Percentiles rank a stretch among this genome's conserved stretches.
Evolutionary conservation across 2,113 vertebrate species (phyloP).

Genomic region (Odocoileus hemionus): DNA sequence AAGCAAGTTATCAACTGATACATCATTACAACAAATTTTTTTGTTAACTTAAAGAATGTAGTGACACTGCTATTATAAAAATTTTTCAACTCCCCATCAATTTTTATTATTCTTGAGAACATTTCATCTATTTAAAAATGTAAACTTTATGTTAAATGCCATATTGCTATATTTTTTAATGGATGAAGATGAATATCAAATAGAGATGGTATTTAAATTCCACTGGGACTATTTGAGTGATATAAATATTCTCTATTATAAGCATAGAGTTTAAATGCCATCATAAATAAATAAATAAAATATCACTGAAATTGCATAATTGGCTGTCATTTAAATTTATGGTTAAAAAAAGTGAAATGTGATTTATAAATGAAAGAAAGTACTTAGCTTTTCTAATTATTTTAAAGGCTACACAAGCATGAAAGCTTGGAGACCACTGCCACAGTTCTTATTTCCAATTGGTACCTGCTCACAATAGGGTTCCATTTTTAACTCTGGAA

Average conservation of each 20-base stretch:
- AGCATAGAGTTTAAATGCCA: neutral
- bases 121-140: neutral
- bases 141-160: neutral
- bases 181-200: neutral
- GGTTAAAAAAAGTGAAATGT: neutral
- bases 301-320: neutral
- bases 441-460: neutral
- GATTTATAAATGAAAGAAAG: neutral
- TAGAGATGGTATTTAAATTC: neutral
- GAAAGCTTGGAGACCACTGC: neutral
- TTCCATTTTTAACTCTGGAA: neutral
- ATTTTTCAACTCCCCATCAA: neutral
- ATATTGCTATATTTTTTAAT: neutral
- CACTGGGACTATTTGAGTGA: neutral
- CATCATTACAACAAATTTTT: neutral
- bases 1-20: neutral
- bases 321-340: neutral
- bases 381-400: neutral
- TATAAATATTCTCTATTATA: neutral
- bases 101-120: constrained; percentile 6
- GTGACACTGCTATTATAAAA: neutral
- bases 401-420: neutral
- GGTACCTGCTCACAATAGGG: neutral
- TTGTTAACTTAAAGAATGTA: neutral
- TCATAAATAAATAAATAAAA: neutral